A percentile compares a stretch with the other conserved stretches of the same genome.
Evolutionary conservation across 2,888 invertebrate species (phyloP).

Genomic region (Noctua pronuba): DNA sequence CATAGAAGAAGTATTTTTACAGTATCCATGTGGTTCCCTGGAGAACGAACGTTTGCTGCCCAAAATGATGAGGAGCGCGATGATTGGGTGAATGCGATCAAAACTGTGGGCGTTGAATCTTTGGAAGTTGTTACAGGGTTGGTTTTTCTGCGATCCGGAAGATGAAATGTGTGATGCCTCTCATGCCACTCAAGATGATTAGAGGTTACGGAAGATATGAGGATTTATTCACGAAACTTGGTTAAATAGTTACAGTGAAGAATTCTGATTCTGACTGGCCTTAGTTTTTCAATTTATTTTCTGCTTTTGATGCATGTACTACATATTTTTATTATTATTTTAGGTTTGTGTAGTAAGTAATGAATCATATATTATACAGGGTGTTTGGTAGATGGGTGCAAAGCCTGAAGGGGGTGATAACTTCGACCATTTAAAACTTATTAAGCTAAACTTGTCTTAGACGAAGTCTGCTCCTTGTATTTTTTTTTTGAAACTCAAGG

Average conservation of each 20-base stretch:
- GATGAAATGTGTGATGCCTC: too few relatives aligned
- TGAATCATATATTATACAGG: too few relatives aligned
- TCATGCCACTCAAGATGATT: not conserved
- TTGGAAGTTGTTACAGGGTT: not conserved
- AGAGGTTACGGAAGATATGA: not conserved
- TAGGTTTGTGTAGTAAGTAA: too few relatives aligned
- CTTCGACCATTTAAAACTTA: too few relatives aligned
- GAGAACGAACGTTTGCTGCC: not conserved
- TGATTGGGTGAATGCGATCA: not conserved
- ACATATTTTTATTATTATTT: too few relatives aligned
- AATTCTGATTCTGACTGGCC: not conserved
- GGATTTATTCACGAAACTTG: not conserved
- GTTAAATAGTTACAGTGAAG: not conserved
- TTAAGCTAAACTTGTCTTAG: too few relatives aligned
- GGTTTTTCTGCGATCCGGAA: not conserved
- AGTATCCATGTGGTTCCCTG: not conserved
- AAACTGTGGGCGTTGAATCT: not conserved
- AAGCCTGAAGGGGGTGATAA: too few relatives aligned
- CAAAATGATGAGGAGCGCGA: not conserved
- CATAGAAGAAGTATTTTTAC: not conserved
- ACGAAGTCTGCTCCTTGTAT: too few relatives aligned
- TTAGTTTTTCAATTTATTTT: too few relatives aligned
- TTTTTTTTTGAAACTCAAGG: too few relatives aligned
- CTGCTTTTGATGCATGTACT: too few relatives aligned
- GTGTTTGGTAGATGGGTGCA: too few relatives aligned